Percentiles rank a stretch among this genome's conserved stretches.
These are phyloP conservation scores for Drymodes brunneopygia DNA, from an alignment of 2,113 vertebrate species.

Conservation along the genomic window DNA sequence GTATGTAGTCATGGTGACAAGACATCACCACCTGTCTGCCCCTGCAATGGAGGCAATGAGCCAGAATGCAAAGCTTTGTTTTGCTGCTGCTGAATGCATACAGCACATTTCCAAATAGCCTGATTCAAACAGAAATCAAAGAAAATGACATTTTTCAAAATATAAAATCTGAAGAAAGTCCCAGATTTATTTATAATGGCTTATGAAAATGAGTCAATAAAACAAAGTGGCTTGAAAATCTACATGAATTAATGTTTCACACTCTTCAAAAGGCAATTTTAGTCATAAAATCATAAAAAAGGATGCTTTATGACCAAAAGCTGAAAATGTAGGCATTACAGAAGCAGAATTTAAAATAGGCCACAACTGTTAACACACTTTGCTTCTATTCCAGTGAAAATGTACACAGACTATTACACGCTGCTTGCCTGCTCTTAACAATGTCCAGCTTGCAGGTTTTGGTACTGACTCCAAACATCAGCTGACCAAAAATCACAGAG, in stretches of 20 bases:
- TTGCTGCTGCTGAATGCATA: not conserved
- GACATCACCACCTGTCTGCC: conserved; percentile 64
- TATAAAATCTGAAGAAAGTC: not conserved
- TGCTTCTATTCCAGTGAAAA: not conserved
- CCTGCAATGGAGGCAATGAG: conserved; percentile 33
- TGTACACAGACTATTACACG: not conserved
- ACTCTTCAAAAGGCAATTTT: not conserved
- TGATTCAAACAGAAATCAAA: not conserved
- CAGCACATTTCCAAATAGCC: not conserved
- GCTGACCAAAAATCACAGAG: not conserved
- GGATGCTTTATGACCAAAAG: not conserved
- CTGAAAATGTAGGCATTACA: not conserved
- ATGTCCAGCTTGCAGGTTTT: not conserved
- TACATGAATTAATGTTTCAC: not conserved
- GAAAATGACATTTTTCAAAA: not conserved
- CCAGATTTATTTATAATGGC: not conserved
- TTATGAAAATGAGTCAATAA: not conserved
- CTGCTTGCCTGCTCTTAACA: not conserved
- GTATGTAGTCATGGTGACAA: conserved; percentile 72
- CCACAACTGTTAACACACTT: not conserved
- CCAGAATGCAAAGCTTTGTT: conserved; percentile 21
- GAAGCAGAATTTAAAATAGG: not conserved
- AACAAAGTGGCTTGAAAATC: not conserved
- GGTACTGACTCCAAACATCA: not conserved
- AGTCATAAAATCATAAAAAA: not conserved